Base-by-base conservation (phyloP, 23 tunicate genomes). In the Ciona savignyi region DNA sequence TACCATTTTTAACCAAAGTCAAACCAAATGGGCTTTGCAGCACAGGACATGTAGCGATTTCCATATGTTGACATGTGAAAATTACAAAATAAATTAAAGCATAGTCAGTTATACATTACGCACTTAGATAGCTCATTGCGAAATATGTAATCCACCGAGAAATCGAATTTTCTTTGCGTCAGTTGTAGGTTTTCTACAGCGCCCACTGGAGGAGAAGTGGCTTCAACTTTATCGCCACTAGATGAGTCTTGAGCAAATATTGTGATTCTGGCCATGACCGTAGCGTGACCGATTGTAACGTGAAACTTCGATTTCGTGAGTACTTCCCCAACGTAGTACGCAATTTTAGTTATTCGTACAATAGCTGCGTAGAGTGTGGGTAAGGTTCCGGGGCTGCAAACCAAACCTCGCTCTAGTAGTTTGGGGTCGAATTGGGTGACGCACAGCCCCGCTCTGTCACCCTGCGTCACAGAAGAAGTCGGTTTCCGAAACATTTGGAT, bases 391-490 rank as follows among this genome's bases (percentile, higher is more conserved):
- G 99, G 95, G 29, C 63, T 68, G 34, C 96, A 83, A 29, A 95
- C 80, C 29, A 95, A 77, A 19, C 99, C 99, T 34, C 99, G 65
- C 64, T 95, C 99, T 28, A 95, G 2, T 4, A 74, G 74, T 51
- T 95, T 95, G 3, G 99, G 96, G 70, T 95, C 99, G 64, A 95
- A 95, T 51, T 95, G 96, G 24, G 99, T 88, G 35, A 95, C 99
- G 67, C 99, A 95, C 3, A 88, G 63, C 1, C 90, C 99, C 1
- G 93, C 99, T 15, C 99, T 32, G 51, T 95, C 99, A 3, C 99
- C 99, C 63, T 90, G 95, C 34, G 42, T 51, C 0, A 85, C 71
- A 2, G 79, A 29, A 30, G 83, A 70, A 25, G 74, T 67, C 1
- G 91, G 83, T 65, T 88, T 90, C 27, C 71, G 80, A 62, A 95